Evolutionary conservation across 2,888 invertebrate genomes (phyloP), one percentile per base, ranked within the genome.

Genomic region (Drosophila kokeensis): DNA sequence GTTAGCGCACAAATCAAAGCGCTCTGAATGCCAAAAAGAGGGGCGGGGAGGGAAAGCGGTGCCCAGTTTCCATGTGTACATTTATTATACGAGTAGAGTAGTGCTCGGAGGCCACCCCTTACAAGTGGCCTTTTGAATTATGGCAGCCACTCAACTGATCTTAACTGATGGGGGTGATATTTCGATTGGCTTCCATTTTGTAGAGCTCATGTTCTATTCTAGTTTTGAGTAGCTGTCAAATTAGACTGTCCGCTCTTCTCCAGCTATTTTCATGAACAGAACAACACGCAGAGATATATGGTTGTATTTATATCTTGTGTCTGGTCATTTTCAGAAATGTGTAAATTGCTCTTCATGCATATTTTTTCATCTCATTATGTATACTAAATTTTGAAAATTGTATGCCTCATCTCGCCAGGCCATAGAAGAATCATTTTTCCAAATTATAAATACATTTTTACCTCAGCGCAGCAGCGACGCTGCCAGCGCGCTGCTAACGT

Each of bases 381-480:
- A 69, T 79, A 73, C 80, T 71, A 24, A 4, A 15, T 45, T 21
- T 24, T 45, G 4, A 45, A 15, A 24, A 55, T 3, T 40, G 49
- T 63, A 49, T 38, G 48, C 29, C 64, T 36, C 64, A 49, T 34
- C 50, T 34, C 42, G 52, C 29, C 8, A 15, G 38, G 45, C 58
- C 42, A 61, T 70, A 64, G 70, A 75, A 74, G 83, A 83, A 87
- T 83, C 24, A 73, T 83, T 81, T 89, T 85, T 89, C 85, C 88
- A 86, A 84, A 89, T 89, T 86, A 82, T 74, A 86, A 86, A 86
- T 86, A 86, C 42, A 87, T 86, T 86, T 86, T 89, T 86, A 86
- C 85, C 85, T 86, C 90, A 89, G 77, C 87, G 67, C 55, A 66
- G 63, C 53, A 45, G 36, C 45, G 24, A 38, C 67, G 76, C 11